Conservation (phyloP, 2,797 vertebrate species). For the Aeoliscus strigatus region DNA sequence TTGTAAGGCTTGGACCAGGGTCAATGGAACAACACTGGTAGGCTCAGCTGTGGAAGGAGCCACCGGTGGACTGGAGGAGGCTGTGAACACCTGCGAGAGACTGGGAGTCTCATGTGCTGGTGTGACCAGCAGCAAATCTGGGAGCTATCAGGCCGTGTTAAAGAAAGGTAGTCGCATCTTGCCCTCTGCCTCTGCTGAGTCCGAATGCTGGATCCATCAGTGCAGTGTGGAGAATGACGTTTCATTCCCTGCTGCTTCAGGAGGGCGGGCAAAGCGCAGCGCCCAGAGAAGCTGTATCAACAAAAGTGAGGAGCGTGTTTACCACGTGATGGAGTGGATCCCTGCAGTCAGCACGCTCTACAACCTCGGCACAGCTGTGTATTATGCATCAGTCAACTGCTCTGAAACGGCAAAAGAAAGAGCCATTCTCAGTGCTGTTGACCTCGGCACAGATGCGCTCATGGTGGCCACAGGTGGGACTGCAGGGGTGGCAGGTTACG, state of each 20-base stretch:
- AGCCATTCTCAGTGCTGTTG: conserved; percentile 78
- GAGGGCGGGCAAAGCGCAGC: conserved; percentile 45
- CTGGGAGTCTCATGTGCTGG: conserved; percentile 74
- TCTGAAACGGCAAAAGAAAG: conserved; percentile 74
- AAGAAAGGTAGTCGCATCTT: conserved; percentile 61
- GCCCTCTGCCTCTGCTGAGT: conserved; percentile 41
- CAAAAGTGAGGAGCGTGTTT: conserved; percentile 68
- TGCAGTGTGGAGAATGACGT: conserved; percentile 36
- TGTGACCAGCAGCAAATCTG: conserved; percentile 33
- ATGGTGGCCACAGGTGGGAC: conserved; percentile 67
- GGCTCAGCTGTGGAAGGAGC: conserved; percentile 42
- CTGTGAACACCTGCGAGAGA: conserved; percentile 61
- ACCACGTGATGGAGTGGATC: conserved; percentile 76
- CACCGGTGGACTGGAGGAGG: conserved; percentile 42
- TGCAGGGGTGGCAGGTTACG: conserved; percentile 61
- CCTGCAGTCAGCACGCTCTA: conserved; percentile 82
- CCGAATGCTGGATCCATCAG: conserved; percentile 69
- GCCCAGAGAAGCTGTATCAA: conserved; percentile 61
- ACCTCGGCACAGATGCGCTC: conserved; percentile 82
- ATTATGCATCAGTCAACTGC: conserved; percentile 84
- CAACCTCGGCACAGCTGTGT: conserved; percentile 85
- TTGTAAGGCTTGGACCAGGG: conserved; percentile 65
- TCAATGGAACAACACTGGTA: conserved; percentile 53
- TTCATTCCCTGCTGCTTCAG: neutral
- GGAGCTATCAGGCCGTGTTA: conserved; percentile 61